Conservation (phyloP, 1,140 invertebrate genomes). For the Plectus sambesii region DNA sequence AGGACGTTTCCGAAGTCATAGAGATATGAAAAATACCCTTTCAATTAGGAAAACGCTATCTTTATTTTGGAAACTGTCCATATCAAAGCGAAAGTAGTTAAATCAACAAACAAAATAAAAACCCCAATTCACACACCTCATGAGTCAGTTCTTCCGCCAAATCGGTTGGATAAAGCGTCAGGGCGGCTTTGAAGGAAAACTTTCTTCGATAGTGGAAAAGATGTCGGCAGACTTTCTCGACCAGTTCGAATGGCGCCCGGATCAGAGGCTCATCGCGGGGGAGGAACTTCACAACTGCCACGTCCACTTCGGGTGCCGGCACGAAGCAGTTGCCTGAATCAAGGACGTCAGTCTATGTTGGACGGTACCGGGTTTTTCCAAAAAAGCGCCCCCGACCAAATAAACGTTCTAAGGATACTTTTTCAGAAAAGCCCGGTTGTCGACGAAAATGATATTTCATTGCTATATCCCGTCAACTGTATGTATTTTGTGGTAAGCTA, state of each 20-base stretch:
- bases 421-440: neutral
- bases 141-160: conserved; percentile 56
- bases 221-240: conserved; percentile 76
- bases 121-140: no score
- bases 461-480: neutral
- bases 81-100: no score
- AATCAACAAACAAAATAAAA: no score
- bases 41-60: no score
- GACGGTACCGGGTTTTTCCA: no score
- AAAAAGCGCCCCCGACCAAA: conserved; percentile 5
- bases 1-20: no score
- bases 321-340: conserved; percentile 65
- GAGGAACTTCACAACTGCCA: conserved; percentile 75
- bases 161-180: conserved; percentile 59
- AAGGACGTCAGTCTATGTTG: conserved; percentile 5
- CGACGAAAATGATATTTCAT: neutral
- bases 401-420: neutral
- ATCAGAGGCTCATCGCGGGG: conserved; percentile 67
- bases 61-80: no score
- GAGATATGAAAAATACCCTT: no score
- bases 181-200: conserved; percentile 58
- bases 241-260: conserved; percentile 63
- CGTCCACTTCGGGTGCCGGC: conserved; percentile 86
- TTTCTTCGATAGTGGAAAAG: conserved; percentile 80
- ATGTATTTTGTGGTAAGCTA: neutral